Base-by-base conservation (phyloP, 2,113 vertebrate species). In the Gobius niger region DNA sequence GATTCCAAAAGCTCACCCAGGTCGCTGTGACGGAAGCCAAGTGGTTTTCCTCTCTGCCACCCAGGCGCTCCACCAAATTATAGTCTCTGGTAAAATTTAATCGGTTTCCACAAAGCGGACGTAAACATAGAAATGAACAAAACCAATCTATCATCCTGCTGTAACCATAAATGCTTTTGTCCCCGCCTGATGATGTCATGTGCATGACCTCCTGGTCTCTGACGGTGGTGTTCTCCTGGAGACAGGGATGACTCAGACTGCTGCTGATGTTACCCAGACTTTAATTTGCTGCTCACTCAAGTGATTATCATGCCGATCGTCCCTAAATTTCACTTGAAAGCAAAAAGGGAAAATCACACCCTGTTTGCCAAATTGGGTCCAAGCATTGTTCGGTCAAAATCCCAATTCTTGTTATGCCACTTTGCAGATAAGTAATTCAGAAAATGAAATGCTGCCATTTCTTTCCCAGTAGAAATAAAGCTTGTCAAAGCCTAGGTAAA, bases 1-100 rank as follows among this genome's bases (percentile, higher is more conserved):
- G 51, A 56, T 63, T 81, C 63, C 52, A 70, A 71, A 80, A 54
- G 61, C 78, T 72, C 59, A 60, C 56, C 64, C 57, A 51, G 51
- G 65, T 68, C 47, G 67, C 78, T 63, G 44, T 51, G 75, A 72
- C 64, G 76, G 70, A 76, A 76, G 83, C 80, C 86, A 83, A 83
- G 82, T 82, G 81, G 86, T 85, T 90, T 88, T 86, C 78, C 77
- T 82, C 67, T 85, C 82, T 85, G 82, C 85, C 85, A 90, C 86
- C 82, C 88, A 88, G 84, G 80, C 76, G 74, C 81, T 47, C 73
- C 70, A 79, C 78, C 76, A 86, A 86, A 90, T 90, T 90, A 82
- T 76, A 82, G 84, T 66, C 65, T 85, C 77, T 72, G 70, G 82
- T 85, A 70, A 85, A 86, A 83, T 86, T 7, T 63, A 70, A 88